Evolutionary conservation across 2,797 vertebrate species (phyloP), one percentile per base, ranked within the genome.

Genomic region (Balearica regulorum): DNA sequence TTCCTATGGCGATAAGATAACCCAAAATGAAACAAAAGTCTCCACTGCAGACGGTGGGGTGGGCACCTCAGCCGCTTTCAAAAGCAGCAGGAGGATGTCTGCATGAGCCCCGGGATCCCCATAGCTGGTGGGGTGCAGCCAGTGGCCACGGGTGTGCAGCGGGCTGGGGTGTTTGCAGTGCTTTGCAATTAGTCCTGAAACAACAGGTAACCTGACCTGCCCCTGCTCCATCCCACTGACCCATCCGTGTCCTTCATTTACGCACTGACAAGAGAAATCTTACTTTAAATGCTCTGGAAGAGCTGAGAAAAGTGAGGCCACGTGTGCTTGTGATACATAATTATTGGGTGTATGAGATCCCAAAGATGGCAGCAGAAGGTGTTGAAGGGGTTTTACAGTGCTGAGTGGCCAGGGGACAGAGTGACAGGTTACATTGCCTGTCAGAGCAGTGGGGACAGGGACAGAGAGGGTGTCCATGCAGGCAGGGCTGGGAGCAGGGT

Each of bases 1-100:
- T 98, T 98, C 98, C 98, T 98, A 97, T 97, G 96, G 97, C 90
- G 97, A 98, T 98, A 98, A 98, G 97, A 98, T 97, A 98, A 90
- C 80, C 84, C 48, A 35, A 95, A 97, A 93, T 87, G 95, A 96
- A 97, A 94, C 92, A 29, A 85, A 80, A 88, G 91, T 92, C 97
- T 94, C 54, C 4, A 37, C 72, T 75, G 41, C 91, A 91, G 90
- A 51, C 37, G 0, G 33, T 44, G 64, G 83, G 84, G 83, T 95
- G 91, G 90, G 90, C 64, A 92, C 48, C 76, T 37, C 3, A 1
- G 84, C 80, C 1, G 14, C 28, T 81, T 76, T 83, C 20, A n/a
- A 29, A 61, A 88, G 79, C 4, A 5, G 1, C 53, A 24, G 73
- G 75, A 95, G 86, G 76, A 71, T 57, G 57, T 44, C 53, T 2